Conservation (phyloP, 23 tunicate genomes). For the Corella eumyota region DNA sequence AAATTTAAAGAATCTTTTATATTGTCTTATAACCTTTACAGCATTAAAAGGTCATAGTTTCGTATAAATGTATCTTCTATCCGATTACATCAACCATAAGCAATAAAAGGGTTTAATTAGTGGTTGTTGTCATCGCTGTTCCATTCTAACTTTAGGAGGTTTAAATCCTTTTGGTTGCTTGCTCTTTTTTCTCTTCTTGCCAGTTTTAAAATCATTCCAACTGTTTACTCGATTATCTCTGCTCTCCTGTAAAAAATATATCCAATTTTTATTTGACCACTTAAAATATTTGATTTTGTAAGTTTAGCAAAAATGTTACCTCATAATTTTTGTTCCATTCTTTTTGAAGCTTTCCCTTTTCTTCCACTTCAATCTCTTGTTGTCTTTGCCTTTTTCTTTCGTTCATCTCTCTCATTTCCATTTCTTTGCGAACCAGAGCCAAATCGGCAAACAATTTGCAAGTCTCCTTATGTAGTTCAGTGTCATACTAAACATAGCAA, state of each 20-base stretch:
- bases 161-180: slow-evolving; percentile 32
- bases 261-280: neutral
- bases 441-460: slow-evolving; percentile 95
- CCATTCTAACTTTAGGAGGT: slow-evolving; percentile 90
- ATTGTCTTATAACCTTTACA: too few relatives aligned
- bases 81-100: too few relatives aligned
- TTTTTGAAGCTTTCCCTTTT: slow-evolving; percentile 56
- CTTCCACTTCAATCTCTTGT: slow-evolving; percentile 79
- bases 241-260: slow-evolving; percentile 67
- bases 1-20: too few relatives aligned
- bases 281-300: neutral
- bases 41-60: too few relatives aligned
- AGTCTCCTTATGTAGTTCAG: slow-evolving; percentile 90
- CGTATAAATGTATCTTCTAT: too few relatives aligned
- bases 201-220: slow-evolving; percentile 76
- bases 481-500: slow-evolving; percentile 52
- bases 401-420: slow-evolving; percentile 94
- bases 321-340: slow-evolving; percentile 98
- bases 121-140: slow-evolving; percentile 8
- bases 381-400: slow-evolving; percentile 83
- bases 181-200: slow-evolving; percentile 32
- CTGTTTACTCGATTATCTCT: slow-evolving; percentile 82
- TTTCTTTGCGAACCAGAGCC: slow-evolving; percentile 75
- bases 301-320: slow-evolving; percentile 16
- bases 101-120: too few relatives aligned